Evolutionary conservation across 2,888 invertebrate species (phyloP).

Genomic region (Cheilosia variabilis): DNA sequence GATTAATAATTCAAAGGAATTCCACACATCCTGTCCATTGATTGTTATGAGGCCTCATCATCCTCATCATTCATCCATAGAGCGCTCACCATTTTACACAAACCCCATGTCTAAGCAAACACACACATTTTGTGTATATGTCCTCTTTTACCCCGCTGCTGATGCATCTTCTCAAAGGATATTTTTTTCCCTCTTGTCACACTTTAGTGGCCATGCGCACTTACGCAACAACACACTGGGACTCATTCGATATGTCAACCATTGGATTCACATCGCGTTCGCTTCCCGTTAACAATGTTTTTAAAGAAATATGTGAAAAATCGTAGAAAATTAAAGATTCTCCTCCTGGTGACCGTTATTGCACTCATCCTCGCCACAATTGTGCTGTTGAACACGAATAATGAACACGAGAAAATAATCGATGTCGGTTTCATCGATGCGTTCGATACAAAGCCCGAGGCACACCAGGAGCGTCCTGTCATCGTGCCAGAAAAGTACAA

Average conservation of each 20-base stretch:
- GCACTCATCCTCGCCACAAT: constrained; percentile 81
- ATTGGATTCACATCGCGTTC: constrained; percentile 65
- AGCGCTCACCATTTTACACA: constrained; percentile 16
- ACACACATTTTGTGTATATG: background rate
- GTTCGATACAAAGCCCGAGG: constrained; percentile 71
- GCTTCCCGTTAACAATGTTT: constrained; percentile 79
- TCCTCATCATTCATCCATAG: constrained; percentile 47
- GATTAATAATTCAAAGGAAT: constrained; percentile 66
- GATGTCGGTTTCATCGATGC: constrained; percentile 78
- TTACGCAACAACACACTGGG: constrained; percentile 59
- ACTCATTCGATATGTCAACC: constrained; percentile 70
- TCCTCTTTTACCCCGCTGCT: background rate
- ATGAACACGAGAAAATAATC: constrained; percentile 72
- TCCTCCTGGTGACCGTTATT: constrained; percentile 80
- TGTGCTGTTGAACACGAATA: constrained; percentile 79
- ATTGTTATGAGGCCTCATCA: constrained; percentile 59
- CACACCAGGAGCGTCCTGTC: constrained; percentile 79
- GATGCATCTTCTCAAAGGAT: constrained; percentile 17
- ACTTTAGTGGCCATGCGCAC: constrained; percentile 63
- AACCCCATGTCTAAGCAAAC: constrained; percentile 54
- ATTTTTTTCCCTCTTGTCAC: constrained; percentile 14
- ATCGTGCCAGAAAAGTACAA: constrained; percentile 83
- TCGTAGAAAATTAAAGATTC: constrained; percentile 82
- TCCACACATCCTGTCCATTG: constrained; percentile 64
- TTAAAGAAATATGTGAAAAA: constrained; percentile 83